phyloP scores from a whole-genome alignment of 2,113 vertebrate genomes.

The Notiomystis cincta region DNA sequence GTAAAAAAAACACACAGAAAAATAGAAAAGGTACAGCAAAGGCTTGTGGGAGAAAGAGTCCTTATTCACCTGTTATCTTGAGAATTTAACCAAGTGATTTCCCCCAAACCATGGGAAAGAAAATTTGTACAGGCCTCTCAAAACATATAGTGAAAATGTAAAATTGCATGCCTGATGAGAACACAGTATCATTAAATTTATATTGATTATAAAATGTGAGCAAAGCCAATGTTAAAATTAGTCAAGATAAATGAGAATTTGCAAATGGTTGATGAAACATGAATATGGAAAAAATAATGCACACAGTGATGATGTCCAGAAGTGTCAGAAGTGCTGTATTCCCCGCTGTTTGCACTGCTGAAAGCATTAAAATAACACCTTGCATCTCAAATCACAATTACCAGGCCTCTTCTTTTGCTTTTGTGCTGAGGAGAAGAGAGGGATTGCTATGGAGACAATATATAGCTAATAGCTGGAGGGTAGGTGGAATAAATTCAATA shows the following conservation, averaged over 20 bases:
- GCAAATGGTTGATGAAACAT: conserved; percentile 14
- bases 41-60: not conserved
- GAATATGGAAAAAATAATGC: not conserved
- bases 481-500: conserved; percentile 57
- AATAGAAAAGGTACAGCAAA: not conserved
- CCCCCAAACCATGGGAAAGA: not conserved
- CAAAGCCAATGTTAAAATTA: conserved; percentile 36
- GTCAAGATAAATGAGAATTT: conserved; percentile 41
- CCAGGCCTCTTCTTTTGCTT: not conserved
- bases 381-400: conserved; percentile 52
- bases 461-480: conserved; percentile 43
- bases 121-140: conserved; percentile 31
- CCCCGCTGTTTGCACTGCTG: not conserved
- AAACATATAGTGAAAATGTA: not conserved
- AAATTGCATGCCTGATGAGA: conserved; percentile 7
- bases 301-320: not conserved
- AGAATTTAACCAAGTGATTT: not conserved
- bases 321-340: not conserved
- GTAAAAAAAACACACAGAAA: not conserved
- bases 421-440: conserved; percentile 4
- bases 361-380: conserved; percentile 36
- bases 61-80: not conserved
- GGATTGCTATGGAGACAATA: conserved; percentile 64
- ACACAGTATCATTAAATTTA: not conserved
- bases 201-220: not conserved